Percentiles rank a stretch among this genome's conserved stretches.
phyloP scores from a whole-genome alignment of 2,113 vertebrate genomes.

The Ammodytes marinus region DNA sequence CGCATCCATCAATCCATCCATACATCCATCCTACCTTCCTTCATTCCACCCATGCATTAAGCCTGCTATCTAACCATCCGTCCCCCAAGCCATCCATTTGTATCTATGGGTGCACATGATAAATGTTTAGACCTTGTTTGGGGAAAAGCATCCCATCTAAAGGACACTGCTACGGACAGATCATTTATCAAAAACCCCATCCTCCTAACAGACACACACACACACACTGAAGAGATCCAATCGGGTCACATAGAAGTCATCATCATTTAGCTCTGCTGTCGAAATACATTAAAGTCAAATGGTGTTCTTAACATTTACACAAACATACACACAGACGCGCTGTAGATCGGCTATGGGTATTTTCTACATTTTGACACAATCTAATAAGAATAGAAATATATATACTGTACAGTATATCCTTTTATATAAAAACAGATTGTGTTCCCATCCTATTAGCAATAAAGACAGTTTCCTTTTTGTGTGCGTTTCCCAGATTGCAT shows the following conservation, averaged over 20 bases:
- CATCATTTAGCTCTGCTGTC: constrained; percentile 63
- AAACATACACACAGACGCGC: constrained; percentile 20
- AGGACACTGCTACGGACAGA: constrained; percentile 74
- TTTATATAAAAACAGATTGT: not conserved
- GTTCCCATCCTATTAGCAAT: not conserved
- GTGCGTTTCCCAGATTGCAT: constrained; percentile 16
- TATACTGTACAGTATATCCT: not conserved
- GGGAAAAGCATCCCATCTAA: constrained; percentile 79
- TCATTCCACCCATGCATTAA: constrained; percentile 59
- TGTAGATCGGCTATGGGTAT: not conserved
- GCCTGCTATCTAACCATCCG: constrained; percentile 67
- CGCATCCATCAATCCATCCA: not conserved
- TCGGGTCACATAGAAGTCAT: constrained; percentile 59
- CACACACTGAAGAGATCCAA: constrained; percentile 23
- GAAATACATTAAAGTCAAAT: constrained; percentile 46
- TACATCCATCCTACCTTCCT: constrained; percentile 38
- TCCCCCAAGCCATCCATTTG: constrained; percentile 65
- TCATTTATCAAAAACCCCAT: constrained; percentile 64
- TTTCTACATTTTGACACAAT: not conserved
- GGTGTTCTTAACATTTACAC: constrained; percentile 24
- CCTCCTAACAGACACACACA: constrained; percentile 13
- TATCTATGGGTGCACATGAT: constrained; percentile 74
- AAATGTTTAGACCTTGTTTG: constrained; percentile 83
- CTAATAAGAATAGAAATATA: not conserved
- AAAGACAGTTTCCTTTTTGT: not conserved